Conservation (phyloP, 92 coral and sea anemone species). For the Porites rus region DNA sequence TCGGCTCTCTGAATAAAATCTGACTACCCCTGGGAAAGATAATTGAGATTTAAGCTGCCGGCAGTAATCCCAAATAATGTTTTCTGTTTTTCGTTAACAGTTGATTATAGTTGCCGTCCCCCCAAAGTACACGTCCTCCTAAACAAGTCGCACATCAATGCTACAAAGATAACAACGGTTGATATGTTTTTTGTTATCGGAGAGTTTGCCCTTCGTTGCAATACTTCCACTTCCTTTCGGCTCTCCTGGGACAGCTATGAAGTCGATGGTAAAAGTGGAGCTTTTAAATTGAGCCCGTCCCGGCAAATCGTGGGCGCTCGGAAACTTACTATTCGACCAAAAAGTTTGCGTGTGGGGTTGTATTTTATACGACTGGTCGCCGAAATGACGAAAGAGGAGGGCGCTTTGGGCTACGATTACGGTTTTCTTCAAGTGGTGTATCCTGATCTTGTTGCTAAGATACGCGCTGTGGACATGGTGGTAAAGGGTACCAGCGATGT, state of each 20-base stretch:
- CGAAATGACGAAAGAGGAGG: constrained; percentile 80
- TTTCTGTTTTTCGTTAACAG: constrained; percentile 35
- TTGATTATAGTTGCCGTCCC: constrained; percentile 80
- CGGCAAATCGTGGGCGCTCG: constrained; percentile 37
- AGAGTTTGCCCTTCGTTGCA: constrained; percentile 56
- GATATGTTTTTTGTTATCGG: constrained; percentile 48
- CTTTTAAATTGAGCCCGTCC: constrained; percentile 43
- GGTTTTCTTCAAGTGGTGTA: constrained; percentile 71
- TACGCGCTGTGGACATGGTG: constrained; percentile 54
- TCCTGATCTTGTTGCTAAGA: constrained; percentile 72
- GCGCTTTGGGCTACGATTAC: constrained; percentile 71
- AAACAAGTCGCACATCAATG: constrained; percentile 48
- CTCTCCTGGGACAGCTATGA: constrained; percentile 66
- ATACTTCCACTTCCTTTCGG: constrained; percentile 47
- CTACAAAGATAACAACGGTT: constrained; percentile 53
- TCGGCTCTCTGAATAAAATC: no score
- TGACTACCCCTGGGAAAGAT: no score
- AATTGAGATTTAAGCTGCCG: no score
- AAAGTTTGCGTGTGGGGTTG: constrained; percentile 54
- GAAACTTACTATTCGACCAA: constrained; percentile 54
- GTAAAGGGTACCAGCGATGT: constrained; percentile 73
- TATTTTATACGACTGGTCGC: constrained; percentile 67
- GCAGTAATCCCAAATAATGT: no score
- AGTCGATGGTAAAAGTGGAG: constrained; percentile 56
- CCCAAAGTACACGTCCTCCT: constrained; percentile 70